Base-by-base conservation (phyloP, 2,797 vertebrate genomes). In the Otus scops region DNA sequence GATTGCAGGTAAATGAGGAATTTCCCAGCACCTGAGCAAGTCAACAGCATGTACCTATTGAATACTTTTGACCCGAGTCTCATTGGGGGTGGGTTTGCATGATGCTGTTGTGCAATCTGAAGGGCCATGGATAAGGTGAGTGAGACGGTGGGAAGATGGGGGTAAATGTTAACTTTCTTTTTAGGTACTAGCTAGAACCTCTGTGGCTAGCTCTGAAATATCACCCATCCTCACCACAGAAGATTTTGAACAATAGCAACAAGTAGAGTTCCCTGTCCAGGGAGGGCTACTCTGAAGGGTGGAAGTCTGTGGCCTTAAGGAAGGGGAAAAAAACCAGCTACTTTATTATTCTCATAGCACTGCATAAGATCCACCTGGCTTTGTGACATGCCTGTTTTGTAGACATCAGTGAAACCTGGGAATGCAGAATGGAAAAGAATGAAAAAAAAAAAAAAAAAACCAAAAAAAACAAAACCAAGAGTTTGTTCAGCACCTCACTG, bases 101-200 rank as follows among this genome's bases (percentile, higher is more conserved):
- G 24, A 13, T 19, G 28, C 34, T 85, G 34, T 68, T 75, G 41
- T 79, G 67, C 26, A 36, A 28, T 26, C 30, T 41, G n/a, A 88
- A 79, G 32, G 53, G 38, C 20, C 20, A 7, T 4, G 2, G 32
- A 24, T 36, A 34, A 60, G 24, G 12, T 4, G 9, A 59, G 36
- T 11, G 50, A 65, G 23, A 32, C 23, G 38, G 26, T 28, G 56
- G 45, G 28, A 82, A 74, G 47, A 16, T 22, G 3, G 0, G 0
- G 12, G 24, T 69, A 43, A 38, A 38, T 17, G 13, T 51, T 65
- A 11, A 22, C n/a, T 61, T 71, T 85, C 28, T 56, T 78, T 78
- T 41, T 36, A 60, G 11, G 14, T 60, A 50, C 3, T 10, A 56
- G 26, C 24, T 85, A 56, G n/a, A 70, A 20, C 11, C 27, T 76